Conservation (phyloP, 2,797 vertebrate genomes). For the Tiaroga cobitis region DNA sequence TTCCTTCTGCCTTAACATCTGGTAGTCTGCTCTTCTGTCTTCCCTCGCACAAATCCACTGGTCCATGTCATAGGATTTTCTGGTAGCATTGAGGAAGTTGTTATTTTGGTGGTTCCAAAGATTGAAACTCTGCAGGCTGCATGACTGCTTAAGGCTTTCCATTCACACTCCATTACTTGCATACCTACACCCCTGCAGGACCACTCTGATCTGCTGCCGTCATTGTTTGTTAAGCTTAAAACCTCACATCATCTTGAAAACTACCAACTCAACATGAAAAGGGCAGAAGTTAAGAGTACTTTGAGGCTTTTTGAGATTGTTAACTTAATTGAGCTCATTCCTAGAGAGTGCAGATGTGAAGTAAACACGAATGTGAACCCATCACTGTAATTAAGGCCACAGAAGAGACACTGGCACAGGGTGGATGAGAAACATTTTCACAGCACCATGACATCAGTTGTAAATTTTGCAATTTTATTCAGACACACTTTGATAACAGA, state of each 20-base stretch:
- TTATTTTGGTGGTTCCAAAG: slow-evolving; percentile 16
- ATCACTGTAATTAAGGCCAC: slow-evolving; percentile 10
- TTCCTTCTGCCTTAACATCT: not conserved
- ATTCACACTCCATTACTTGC: slow-evolving; percentile 46
- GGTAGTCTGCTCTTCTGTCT: not conserved
- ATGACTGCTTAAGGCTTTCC: slow-evolving; percentile 26
- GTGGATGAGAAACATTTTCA: slow-evolving; percentile 6
- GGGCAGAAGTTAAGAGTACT: slow-evolving; percentile 37
- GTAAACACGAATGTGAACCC: not conserved
- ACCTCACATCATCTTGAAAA: slow-evolving; percentile 33
- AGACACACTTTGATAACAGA: not conserved
- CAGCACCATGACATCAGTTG: slow-evolving; percentile 1
- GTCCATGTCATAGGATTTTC: slow-evolving; percentile 45
- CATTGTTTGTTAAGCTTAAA: slow-evolving; percentile 35
- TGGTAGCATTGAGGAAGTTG: slow-evolving; percentile 25
- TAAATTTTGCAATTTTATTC: not conserved
- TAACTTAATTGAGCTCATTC: slow-evolving; percentile 4
- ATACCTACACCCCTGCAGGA: slow-evolving; percentile 12
- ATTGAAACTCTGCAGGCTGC: slow-evolving; percentile 24
- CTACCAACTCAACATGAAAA: slow-evolving; percentile 27
- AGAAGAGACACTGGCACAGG: not conserved
- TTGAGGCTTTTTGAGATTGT: slow-evolving; percentile 14
- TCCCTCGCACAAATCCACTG: slow-evolving; percentile 7
- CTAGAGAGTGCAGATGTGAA: not conserved
- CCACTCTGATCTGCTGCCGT: slow-evolving; percentile 15